Conservation (phyloP, 2,113 vertebrate species). For the Spea multiplicata region DNA sequence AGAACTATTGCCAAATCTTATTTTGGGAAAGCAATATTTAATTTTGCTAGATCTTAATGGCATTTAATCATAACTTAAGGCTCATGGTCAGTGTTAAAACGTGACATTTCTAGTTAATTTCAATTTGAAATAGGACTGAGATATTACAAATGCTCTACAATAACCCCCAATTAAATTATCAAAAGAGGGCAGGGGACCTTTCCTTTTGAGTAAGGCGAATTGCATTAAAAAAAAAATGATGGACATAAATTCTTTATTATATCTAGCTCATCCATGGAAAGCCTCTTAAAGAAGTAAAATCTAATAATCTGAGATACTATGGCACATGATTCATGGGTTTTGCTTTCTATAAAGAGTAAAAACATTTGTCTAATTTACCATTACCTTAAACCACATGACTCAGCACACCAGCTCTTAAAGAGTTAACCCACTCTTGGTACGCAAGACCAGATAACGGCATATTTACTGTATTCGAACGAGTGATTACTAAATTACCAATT, state of each 20-base stretch:
- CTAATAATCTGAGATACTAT: background rate
- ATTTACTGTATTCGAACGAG: no score
- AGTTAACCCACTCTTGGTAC: no score
- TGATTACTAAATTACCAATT: no score
- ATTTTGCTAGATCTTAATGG: background rate
- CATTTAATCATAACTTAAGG: slow-evolving; percentile 37
- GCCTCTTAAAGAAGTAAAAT: slow-evolving; percentile 9
- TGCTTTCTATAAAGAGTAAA: slow-evolving; percentile 3
- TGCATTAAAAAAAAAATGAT: slow-evolving; percentile 23
- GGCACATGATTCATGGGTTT: background rate
- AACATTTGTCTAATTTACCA: background rate
- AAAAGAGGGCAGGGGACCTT: slow-evolving; percentile 10
- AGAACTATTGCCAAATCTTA: slow-evolving; percentile 1
- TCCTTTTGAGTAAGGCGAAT: slow-evolving; percentile 13
- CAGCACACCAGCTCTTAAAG: background rate
- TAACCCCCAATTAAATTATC: slow-evolving; percentile 22
- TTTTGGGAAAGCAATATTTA: slow-evolving; percentile 1
- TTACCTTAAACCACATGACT: background rate
- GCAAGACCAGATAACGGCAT: no score
- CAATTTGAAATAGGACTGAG: slow-evolving; percentile 45
- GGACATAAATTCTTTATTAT: slow-evolving; percentile 8
- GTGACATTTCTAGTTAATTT: slow-evolving; percentile 47
- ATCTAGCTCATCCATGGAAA: background rate
- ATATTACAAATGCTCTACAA: slow-evolving; percentile 17
- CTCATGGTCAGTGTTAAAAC: slow-evolving; percentile 22